Evolutionary conservation across 2,797 vertebrate genomes (phyloP).

Genomic region (Smutsia temminckii): DNA sequence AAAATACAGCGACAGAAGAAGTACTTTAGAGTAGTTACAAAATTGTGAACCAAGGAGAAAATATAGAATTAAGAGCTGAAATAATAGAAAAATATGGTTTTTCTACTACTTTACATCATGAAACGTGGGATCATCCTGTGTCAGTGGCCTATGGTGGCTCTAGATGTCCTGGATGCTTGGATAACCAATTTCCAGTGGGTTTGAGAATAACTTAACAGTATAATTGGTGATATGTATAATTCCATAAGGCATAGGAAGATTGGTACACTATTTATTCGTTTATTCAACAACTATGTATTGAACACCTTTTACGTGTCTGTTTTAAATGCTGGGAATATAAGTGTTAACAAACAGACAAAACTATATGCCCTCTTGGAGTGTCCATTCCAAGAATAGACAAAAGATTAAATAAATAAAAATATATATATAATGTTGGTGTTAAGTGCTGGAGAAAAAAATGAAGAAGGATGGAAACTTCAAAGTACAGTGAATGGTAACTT

Average conservation of each 20-base stretch:
- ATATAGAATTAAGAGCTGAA: background rate
- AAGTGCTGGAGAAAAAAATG: background rate
- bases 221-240: background rate
- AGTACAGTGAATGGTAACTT: background rate
- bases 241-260: background rate
- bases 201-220: background rate
- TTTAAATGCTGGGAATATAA: slow-evolving; percentile 1
- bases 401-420: background rate
- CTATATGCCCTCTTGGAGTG: background rate
- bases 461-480: background rate
- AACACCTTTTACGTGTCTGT: background rate
- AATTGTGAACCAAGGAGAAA: background rate
- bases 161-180: background rate
- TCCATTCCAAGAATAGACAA: background rate
- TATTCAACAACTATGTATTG: background rate
- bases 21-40: background rate
- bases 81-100: background rate
- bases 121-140: background rate
- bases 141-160: background rate
- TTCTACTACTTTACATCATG: background rate
- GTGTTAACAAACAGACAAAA: slow-evolving; percentile 11
- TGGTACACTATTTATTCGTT: background rate
- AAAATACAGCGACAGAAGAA: background rate
- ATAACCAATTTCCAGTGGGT: background rate
- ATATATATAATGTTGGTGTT: background rate